A percentile compares a stretch with the other conserved stretches of the same genome.
phyloP scores from a whole-genome alignment of 2,797 vertebrate genomes.

The Sciurus carolinensis region DNA sequence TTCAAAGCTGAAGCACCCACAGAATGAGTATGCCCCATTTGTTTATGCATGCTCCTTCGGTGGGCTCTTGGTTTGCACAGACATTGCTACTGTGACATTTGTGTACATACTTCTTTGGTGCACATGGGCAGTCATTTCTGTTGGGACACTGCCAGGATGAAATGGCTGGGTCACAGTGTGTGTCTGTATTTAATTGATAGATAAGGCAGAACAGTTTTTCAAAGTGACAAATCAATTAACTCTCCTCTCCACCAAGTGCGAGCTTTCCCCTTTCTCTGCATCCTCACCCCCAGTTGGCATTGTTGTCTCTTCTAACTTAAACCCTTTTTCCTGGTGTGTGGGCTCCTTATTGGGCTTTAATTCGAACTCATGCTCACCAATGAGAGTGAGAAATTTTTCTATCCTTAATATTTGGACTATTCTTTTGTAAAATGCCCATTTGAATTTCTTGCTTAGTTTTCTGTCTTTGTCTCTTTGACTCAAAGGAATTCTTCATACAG shows the following conservation, averaged over 20 bases:
- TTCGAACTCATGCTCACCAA: not conserved
- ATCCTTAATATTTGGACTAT: not conserved
- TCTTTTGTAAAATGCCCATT: not conserved
- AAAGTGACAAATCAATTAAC: not conserved
- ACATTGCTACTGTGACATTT: no score
- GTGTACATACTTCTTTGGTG: not conserved
- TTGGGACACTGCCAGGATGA: not conserved
- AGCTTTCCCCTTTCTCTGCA: not conserved
- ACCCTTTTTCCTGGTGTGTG: not conserved
- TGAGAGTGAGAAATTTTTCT: not conserved
- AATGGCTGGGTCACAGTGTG: no score
- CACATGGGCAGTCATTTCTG: not conserved
- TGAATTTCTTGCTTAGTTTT: not conserved
- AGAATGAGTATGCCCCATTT: not conserved
- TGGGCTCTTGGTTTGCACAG: not conserved
- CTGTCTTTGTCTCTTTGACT: not conserved
- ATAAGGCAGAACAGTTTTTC: not conserved
- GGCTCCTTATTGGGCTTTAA: not conserved
- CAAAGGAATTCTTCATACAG: not conserved
- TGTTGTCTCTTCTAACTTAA: not conserved
- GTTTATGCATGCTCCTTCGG: no score
- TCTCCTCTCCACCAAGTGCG: not conserved
- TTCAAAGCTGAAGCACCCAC: not conserved
- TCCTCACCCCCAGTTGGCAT: not conserved
- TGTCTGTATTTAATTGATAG: not conserved